Evolutionary conservation across 2,888 invertebrate genomes (phyloP).

Genomic region (Drosophila paranaensis): DNA sequence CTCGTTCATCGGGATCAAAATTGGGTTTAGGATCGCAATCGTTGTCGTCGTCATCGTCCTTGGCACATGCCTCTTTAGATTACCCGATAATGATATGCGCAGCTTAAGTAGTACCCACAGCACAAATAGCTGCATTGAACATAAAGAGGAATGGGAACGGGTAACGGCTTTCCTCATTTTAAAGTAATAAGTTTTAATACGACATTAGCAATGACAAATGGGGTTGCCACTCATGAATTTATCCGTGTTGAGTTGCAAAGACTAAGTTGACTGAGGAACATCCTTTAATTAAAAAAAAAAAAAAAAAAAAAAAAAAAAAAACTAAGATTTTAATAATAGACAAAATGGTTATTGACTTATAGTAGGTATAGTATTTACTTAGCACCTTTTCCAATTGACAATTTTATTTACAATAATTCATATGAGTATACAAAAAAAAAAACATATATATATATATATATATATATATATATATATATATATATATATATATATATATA

Average conservation of each 20-base stretch:
- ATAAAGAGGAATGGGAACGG: background rate
- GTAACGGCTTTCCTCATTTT: constrained; percentile 36
- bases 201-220: constrained; percentile 31
- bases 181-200: constrained; percentile 56
- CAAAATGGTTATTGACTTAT: background rate
- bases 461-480: too few species aligned
- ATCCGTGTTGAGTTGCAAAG: background rate
- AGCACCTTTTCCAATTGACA: too few species aligned
- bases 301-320: background rate
- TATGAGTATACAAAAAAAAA: too few species aligned
- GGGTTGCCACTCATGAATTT: constrained; percentile 33
- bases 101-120: constrained; percentile 49
- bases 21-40: constrained; percentile 23
- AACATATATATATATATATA: too few species aligned
- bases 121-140: constrained; percentile 28
- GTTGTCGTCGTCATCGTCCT: constrained; percentile 21
- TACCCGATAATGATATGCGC: constrained; percentile 57
- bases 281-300: background rate
- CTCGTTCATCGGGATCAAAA: constrained; percentile 20
- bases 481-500: background rate
- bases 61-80: constrained; percentile 56
- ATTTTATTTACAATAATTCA: too few species aligned
- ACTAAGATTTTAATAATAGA: background rate
- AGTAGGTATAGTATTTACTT: background rate
- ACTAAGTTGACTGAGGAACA: background rate